Evolutionary conservation across 2,888 invertebrate genomes (phyloP), one percentile per base, ranked within the genome.

Genomic region (Drosophila tanythrix): DNA sequence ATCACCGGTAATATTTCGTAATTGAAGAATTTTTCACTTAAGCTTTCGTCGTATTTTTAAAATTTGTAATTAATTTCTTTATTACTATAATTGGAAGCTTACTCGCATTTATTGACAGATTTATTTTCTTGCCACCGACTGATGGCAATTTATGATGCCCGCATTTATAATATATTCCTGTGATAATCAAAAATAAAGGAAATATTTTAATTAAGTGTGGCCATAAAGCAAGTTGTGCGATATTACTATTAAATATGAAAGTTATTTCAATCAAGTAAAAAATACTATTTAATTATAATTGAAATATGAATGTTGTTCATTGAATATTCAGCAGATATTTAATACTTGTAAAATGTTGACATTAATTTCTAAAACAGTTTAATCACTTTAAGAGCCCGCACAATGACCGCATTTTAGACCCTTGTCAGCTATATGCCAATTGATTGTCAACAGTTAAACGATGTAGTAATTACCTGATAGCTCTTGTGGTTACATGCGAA

Each of bases 401-500:
- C 3, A 57, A 21, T 7, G 33, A 58, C 61, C 68, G 35, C 53
- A 69, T 51, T 57, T 70, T 63, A 48, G 61, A 78, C 57, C 80
- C 56, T 13, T 76, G 69, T 70, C 60, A 81, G 60, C 70, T 56
- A 82, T 55, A 74, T 74, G 79, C 56, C 86, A 88, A 77, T 89
- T 70, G 70, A 65, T 73, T 83, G 86, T 76, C 85, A 81, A 83
- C 85, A 75, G 85, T 75, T 79, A 75, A 85, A 82, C 77, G 84
- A 79, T 79, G 75, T 62, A 71, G 84, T 89, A 90, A 89, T 89
- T 90, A 82, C 77, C 72, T 63, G 64, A 79, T 79, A 77, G 76
- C 71, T 75, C 70, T 75, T 83, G 84, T 77, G 83, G 89, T 69
- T 66, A 66, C 71, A 74, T 72, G 81, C 74, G 68, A 50, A 69